Evolutionary conservation across 2,797 vertebrate genomes (phyloP), one percentile per base, ranked within the genome.

Genomic region (Simalia tracyae): DNA sequence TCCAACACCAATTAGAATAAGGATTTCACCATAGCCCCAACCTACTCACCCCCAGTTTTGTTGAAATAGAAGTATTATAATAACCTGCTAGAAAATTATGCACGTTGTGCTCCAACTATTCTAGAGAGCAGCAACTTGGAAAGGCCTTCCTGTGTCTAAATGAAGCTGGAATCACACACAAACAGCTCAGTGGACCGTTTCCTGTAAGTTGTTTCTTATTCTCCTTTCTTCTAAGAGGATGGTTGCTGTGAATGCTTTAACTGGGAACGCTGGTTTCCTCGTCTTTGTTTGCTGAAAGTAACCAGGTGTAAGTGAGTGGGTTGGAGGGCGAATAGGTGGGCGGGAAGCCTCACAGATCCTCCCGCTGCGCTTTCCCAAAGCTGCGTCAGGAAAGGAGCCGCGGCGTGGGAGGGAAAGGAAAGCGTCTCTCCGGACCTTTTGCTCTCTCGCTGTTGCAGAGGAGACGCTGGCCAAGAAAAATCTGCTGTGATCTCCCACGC

Each of bases 401-500:
- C 19, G 9, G 8, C 6, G n/a, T 24, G 42, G 89, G 50, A 24
- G 8, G 2, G 56, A 94, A 93, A 94, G 86, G 95, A 96, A 91
- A 89, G 92, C 92, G 86, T 92, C 93, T 95, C 84, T 68, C 46
- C 88, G 64, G 93, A 95, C 92, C 94, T 22, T 95, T 95, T 96
- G 60, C 36, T 5, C 0, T 0, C 95, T 94, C 93, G 72, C 36
- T 81, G 72, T 24, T 81, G 36, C 42, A 24, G 9, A 46, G 10
- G 76, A 12, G 42, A 63, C 59, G 85, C 63, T 68, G 36, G 36
- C 72, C 72, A 59, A 89, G 91, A 96, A 84, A 57, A 97, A 96
- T 93, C 92, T 86, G 96, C 97, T 96, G 94, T 97, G 97, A 95
- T 97, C 97, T 95, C 96, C 63, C 95, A 91, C 94, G 94, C 94